Evolutionary conservation across 2,888 invertebrate species (phyloP).

Genomic region (Cataglyphis cursor): DNA sequence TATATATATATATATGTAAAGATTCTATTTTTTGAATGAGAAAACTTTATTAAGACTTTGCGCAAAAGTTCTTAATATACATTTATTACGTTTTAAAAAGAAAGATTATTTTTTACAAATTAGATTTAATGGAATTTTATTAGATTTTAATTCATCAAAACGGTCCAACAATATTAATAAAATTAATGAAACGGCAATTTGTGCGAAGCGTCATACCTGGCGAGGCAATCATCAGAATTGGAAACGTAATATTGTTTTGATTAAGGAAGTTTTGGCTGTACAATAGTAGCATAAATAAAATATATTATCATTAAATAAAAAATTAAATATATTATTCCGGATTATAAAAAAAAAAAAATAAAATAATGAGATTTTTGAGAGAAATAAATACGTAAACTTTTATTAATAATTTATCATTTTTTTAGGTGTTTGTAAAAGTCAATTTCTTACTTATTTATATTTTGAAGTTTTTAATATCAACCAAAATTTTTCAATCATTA

Average conservation of each 20-base stretch:
- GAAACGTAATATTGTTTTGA: conserved; percentile 36
- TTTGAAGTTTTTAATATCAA: background rate
- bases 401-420: background rate
- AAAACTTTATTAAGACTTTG: background rate
- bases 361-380: too few relatives aligned
- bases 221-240: conserved; percentile 15
- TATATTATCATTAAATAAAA: too few relatives aligned
- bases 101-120: background rate
- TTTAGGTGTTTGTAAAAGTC: background rate
- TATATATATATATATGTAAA: too few relatives aligned
- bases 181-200: conserved; percentile 61
- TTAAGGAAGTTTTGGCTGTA: background rate
- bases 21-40: background rate
- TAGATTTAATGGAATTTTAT: background rate
- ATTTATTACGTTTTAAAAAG: background rate
- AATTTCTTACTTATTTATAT: background rate
- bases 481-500: background rate
- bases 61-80: background rate
- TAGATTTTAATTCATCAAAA: background rate
- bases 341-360: too few relatives aligned
- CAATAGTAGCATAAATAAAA: too few relatives aligned
- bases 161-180: conserved; percentile 25
- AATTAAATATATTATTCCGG: too few relatives aligned
- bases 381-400: background rate
- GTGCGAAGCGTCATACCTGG: conserved; percentile 26